A percentile compares a stretch with the other conserved stretches of the same genome.
Evolutionary conservation across 1,140 invertebrate species (phyloP).

Genomic region (Steinernema feltiae): DNA sequence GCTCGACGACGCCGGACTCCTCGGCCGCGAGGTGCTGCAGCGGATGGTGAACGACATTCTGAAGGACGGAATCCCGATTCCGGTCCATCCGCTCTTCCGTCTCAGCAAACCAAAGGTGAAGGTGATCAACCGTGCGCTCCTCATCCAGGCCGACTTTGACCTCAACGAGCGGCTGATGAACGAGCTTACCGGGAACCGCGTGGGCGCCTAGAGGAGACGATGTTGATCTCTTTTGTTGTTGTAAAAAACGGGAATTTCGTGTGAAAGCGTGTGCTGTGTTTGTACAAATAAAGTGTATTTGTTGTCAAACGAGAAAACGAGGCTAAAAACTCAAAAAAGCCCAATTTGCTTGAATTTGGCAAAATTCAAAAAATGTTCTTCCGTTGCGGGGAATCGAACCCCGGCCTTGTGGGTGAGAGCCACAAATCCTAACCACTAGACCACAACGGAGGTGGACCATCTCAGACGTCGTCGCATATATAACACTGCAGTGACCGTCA

Average conservation of each 20-base stretch:
- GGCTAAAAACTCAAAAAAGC: too few species aligned
- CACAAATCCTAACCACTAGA: too few species aligned
- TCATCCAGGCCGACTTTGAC: constrained; percentile 52
- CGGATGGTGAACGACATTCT: constrained; percentile 57
- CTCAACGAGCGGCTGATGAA: constrained; percentile 48
- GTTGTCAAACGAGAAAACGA: too few species aligned
- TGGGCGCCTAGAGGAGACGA: background rate
- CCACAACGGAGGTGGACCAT: too few species aligned
- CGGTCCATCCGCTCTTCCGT: constrained; percentile 55
- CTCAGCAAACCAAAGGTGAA: constrained; percentile 55
- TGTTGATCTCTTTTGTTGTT: background rate
- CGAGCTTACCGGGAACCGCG: constrained; percentile 40
- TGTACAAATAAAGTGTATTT: background rate
- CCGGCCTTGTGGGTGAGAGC: too few species aligned
- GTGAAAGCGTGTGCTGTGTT: too few species aligned
- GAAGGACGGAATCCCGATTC: constrained; percentile 54
- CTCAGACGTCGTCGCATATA: too few species aligned
- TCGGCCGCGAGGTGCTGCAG: constrained; percentile 52
- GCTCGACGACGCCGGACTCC: constrained; percentile 53
- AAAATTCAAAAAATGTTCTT: too few species aligned
- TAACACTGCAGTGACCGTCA: too few species aligned
- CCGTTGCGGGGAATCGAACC: too few species aligned
- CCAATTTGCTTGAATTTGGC: too few species aligned
- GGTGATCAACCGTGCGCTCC: constrained; percentile 46
- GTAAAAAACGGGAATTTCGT: background rate